phyloP scores from a whole-genome alignment of 2,797 vertebrate species.

The Pitangus sulphuratus region DNA sequence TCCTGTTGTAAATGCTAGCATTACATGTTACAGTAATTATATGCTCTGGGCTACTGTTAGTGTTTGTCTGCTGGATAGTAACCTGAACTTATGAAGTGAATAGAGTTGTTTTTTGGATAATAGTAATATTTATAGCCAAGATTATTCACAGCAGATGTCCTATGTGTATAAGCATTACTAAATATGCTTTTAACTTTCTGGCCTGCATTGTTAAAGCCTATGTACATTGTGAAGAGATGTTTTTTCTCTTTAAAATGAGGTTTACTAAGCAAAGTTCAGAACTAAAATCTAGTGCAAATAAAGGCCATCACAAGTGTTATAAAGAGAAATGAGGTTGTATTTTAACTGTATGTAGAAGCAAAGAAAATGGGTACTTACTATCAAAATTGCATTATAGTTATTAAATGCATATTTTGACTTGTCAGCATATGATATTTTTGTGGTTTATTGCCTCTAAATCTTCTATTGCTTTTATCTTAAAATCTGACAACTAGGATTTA shows the following conservation, averaged over 20 bases:
- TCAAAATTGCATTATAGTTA: conserved; percentile 11
- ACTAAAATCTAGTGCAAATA: conserved; percentile 20
- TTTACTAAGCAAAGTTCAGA: conserved; percentile 6
- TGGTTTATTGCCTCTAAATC: background rate
- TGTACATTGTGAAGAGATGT: background rate
- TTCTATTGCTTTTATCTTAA: conserved; percentile 29
- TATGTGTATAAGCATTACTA: conserved; percentile 17
- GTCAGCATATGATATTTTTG: background rate
- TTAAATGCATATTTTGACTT: conserved; percentile 40
- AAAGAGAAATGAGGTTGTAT: background rate
- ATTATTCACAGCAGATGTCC: conserved; percentile 46
- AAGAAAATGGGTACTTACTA: background rate
- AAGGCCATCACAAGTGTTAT: background rate
- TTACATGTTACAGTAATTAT: conserved; percentile 59
- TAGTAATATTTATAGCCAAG: conserved; percentile 45
- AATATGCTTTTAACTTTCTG: conserved; percentile 33
- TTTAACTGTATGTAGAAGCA: conserved; percentile 18
- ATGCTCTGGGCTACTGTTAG: conserved; percentile 43
- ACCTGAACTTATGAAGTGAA: conserved; percentile 49
- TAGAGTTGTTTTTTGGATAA: conserved; percentile 53
- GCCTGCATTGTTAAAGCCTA: background rate
- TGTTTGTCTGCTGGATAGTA: conserved; percentile 56
- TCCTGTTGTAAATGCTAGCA: conserved; percentile 42
- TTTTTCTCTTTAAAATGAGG: background rate
- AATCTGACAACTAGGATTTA: background rate